A percentile compares a stretch with the other conserved stretches of the same genome.
Evolutionary conservation across 2,113 vertebrate species (phyloP).

Genomic region (Eclectus roratus): DNA sequence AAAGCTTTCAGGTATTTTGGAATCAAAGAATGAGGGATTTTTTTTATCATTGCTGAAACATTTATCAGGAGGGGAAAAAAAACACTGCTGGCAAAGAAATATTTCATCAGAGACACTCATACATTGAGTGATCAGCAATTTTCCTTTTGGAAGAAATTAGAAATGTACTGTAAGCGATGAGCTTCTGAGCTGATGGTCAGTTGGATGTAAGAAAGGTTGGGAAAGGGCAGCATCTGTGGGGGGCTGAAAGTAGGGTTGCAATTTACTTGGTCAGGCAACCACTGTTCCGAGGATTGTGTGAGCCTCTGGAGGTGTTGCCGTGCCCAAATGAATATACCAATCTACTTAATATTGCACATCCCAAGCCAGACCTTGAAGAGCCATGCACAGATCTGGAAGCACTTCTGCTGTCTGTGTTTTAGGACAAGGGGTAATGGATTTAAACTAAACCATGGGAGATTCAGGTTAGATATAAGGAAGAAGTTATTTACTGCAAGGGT

Average conservation of each 20-base stretch:
- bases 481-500: background rate
- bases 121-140: background rate
- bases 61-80: background rate
- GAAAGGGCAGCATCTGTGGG: background rate
- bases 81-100: background rate
- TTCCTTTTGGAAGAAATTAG: background rate
- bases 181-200: background rate
- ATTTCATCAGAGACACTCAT: background rate
- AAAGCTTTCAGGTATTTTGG: background rate
- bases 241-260: background rate
- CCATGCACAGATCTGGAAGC: background rate
- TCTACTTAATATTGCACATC: background rate
- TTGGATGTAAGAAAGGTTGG: background rate
- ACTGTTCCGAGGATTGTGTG: background rate
- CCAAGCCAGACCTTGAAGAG: background rate
- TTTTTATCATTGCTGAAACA: background rate
- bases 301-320: background rate
- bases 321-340: background rate
- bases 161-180: accelerated
- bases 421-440: background rate
- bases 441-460: background rate
- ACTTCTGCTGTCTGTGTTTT: background rate
- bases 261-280: background rate
- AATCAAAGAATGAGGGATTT: background rate
- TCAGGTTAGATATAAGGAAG: background rate